These are phyloP conservation scores for Meloidogyne hapla DNA, from an alignment of 1,140 invertebrate genomes.

Conservation along the genomic window DNA sequence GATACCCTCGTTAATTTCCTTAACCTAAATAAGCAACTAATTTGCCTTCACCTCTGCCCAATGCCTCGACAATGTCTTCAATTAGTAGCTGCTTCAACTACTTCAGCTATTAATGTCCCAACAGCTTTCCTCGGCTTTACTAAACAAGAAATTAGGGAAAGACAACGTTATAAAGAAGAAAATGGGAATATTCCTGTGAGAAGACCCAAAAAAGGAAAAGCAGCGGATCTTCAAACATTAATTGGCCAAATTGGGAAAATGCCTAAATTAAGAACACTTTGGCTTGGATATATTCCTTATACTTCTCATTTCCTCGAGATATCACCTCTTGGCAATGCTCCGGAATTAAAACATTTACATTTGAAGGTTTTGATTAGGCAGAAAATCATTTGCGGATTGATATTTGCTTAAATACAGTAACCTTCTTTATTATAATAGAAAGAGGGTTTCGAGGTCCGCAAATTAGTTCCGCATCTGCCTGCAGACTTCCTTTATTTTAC, in stretches of 20 bases:
- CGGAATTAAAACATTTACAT: slow-evolving; percentile 22
- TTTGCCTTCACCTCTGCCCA: slow-evolving; percentile 34
- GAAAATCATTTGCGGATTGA: neutral
- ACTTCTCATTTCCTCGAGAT: slow-evolving; percentile 18
- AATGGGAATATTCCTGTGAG: neutral
- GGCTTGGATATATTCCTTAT: slow-evolving; percentile 19
- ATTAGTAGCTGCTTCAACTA: slow-evolving; percentile 24
- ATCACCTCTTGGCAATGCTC: neutral
- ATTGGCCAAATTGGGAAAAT: slow-evolving; percentile 19
- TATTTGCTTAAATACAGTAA: neutral
- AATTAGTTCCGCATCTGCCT: no score
- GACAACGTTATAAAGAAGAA: slow-evolving; percentile 6
- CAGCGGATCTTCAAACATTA: slow-evolving; percentile 7
- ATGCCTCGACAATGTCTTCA: slow-evolving; percentile 25
- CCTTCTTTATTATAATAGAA: no score
- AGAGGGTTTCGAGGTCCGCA: no score
- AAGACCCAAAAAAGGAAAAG: slow-evolving; percentile 11
- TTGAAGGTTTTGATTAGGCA: slow-evolving; percentile 12
- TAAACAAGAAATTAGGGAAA: neutral
- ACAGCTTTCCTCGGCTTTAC: slow-evolving; percentile 17
- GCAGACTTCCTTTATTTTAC: no score
- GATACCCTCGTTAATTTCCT: slow-evolving; percentile 35
- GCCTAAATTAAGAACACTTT: slow-evolving; percentile 17
- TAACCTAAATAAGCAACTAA: slow-evolving; percentile 28
- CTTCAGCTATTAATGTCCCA: slow-evolving; percentile 19